These are phyloP conservation scores for Poeciliopsis prolifica DNA, from an alignment of 2,113 vertebrate species.

Conservation along the genomic window DNA sequence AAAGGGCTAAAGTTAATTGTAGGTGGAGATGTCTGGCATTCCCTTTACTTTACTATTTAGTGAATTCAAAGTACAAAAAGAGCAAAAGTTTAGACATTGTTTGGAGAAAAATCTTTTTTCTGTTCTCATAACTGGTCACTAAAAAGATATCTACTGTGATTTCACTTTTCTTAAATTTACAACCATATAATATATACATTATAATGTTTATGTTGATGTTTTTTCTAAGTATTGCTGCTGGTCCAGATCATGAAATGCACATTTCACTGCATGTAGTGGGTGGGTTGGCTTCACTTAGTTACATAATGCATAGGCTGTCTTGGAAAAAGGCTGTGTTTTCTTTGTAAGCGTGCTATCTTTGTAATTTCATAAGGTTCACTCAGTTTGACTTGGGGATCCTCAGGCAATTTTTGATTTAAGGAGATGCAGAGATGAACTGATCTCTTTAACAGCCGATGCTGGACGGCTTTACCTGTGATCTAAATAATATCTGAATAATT, in stretches of 20 bases:
- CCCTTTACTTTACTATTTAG: constrained; percentile 2
- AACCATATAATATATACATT: not conserved
- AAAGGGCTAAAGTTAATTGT: constrained; percentile 12
- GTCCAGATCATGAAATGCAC: not conserved
- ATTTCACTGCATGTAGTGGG: not conserved
- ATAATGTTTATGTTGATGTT: not conserved
- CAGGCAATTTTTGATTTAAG: not conserved
- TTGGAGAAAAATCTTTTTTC: not conserved
- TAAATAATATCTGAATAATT: not conserved
- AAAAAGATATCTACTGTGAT: not conserved
- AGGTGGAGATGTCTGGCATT: not conserved
- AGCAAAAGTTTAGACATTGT: not conserved
- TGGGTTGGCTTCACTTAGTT: not conserved
- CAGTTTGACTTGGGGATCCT: not conserved
- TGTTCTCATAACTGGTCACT: not conserved
- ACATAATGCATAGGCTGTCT: not conserved
- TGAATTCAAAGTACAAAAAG: not conserved
- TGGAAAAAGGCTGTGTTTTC: not conserved
- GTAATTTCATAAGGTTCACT: not conserved
- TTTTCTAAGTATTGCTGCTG: not conserved
- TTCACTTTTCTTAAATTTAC: not conserved
- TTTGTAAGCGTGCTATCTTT: not conserved
- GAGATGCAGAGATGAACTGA: constrained; percentile 3
- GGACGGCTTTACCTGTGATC: not conserved
- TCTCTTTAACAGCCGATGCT: not conserved